Base-by-base conservation (phyloP, 1,140 invertebrate species). In the Panagrolaimus sp. region DNA sequence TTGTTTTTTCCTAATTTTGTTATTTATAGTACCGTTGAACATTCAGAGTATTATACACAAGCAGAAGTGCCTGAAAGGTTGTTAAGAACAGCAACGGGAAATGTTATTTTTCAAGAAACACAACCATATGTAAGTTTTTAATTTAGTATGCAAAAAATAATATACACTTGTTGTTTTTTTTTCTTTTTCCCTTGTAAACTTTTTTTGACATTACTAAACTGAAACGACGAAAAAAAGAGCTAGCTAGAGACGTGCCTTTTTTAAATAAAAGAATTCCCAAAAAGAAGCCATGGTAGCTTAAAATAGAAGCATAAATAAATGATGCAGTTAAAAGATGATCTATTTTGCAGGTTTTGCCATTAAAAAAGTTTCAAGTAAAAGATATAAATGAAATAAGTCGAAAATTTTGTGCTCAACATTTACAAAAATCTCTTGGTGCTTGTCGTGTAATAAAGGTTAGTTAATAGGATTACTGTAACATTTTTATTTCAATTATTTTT, bases 311-410 rank as follows among this genome's bases (percentile, higher is more conserved):
- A 20, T 42, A 45, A 31, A 61, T 20, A 69, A n/a, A n/a, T n/a
- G n/a, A 38, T 51, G 5, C 4, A 31, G 14, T 73, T 23, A 47
- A 38, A 38, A 38, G 31, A 71, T 47, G 2, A 46, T 38, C n/a
- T n/a, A n/a, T 38, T 9, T 71, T 78, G 69, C 66, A 80, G 78
- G 75, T 81, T 13, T 65, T 73, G 14, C 80, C 80, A 11, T 67
- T 82, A 14, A 71, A 68, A 27, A 79, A 78, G 23, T 75, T 80
- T 64, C 68, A 72, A 1, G 44, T 81, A 9, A 74, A 71, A 25
- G 80, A 82, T 43, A 75, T 82, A 47, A 83, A 83, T 48, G 78
- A 83, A 45, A 68, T 68, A 43, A 82, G 79, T 45, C 69, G 72
- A 48, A 65, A 74, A 20, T 72, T 81, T 62, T 83, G 81, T 57